Evolutionary conservation across 1,140 invertebrate genomes (phyloP).

Genomic region (Macrostomum lignano): DNA sequence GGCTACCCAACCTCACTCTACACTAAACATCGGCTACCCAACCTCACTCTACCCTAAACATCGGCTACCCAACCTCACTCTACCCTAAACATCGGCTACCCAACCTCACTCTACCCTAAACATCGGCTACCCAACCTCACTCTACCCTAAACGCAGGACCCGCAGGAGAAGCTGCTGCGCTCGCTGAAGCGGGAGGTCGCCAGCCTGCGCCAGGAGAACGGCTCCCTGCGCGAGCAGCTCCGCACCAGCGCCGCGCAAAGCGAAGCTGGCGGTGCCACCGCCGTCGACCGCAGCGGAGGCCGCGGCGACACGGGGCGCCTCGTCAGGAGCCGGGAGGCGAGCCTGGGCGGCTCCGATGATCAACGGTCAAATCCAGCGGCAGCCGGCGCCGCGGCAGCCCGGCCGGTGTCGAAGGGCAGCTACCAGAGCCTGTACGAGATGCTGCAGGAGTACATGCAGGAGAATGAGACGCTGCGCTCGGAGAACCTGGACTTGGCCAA

Average conservation of each 20-base stretch:
- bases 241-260: background rate
- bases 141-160: too few relatives aligned
- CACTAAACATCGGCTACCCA: too few relatives aligned
- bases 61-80: too few relatives aligned
- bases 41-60: too few relatives aligned
- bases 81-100: too few relatives aligned
- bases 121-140: too few relatives aligned
- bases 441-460: constrained; percentile 35
- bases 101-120: too few relatives aligned
- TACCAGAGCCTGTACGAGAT: constrained; percentile 22
- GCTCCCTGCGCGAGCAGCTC: constrained; percentile 11
- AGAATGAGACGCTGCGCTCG: constrained; percentile 48
- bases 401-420: constrained; percentile 27
- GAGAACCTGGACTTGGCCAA: background rate
- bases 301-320: constrained; percentile 2
- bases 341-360: constrained; percentile 4
- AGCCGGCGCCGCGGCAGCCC: constrained; percentile 6
- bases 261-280: constrained; percentile 16
- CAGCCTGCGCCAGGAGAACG: constrained; percentile 22
- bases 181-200: constrained; percentile 50
- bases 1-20: too few relatives aligned
- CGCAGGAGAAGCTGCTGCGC: constrained; percentile 58
- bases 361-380: background rate
- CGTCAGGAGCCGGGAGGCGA: too few relatives aligned
- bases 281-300: constrained; percentile 7